Percentiles rank a stretch among this genome's conserved stretches.
Evolutionary conservation across 2,888 invertebrate genomes (phyloP).

Genomic region (Chaetogeoica ovagalla): DNA sequence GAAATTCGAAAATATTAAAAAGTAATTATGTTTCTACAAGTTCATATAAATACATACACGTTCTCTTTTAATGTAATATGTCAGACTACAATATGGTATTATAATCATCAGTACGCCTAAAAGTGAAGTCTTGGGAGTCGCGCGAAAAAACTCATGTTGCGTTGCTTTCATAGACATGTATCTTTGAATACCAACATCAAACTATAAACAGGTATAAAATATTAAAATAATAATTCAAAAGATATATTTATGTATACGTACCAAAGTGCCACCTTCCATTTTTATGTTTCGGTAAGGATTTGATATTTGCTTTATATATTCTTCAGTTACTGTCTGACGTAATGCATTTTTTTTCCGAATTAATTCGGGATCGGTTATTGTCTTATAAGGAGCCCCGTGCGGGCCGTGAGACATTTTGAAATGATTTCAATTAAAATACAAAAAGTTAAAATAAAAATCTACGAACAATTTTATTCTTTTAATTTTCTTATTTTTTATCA

Average conservation of each 20-base stretch:
- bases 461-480: too few relatives aligned
- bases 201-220: constrained; percentile 65
- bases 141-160: constrained; percentile 69
- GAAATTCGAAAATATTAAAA: background rate
- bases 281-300: constrained; percentile 74
- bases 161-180: constrained; percentile 73
- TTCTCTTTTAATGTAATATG: constrained; percentile 61
- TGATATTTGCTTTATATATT: constrained; percentile 71
- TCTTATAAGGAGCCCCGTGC: constrained; percentile 11
- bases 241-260: constrained; percentile 62
- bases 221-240: constrained; percentile 1
- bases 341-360: constrained; percentile 66
- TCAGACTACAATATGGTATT: constrained; percentile 65
- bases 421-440: background rate
- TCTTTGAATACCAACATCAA: constrained; percentile 77
- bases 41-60: constrained; percentile 12
- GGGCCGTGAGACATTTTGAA: constrained; percentile 3
- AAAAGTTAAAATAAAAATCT: background rate
- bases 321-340: constrained; percentile 67
- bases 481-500: background rate
- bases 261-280: constrained; percentile 71
- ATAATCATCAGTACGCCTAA: constrained; percentile 64
- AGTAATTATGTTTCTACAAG: background rate
- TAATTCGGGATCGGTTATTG: constrained; percentile 53
- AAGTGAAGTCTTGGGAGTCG: constrained; percentile 65